Base-by-base conservation (phyloP, 2,113 vertebrate species). In the Hippocampus abdominalis region DNA sequence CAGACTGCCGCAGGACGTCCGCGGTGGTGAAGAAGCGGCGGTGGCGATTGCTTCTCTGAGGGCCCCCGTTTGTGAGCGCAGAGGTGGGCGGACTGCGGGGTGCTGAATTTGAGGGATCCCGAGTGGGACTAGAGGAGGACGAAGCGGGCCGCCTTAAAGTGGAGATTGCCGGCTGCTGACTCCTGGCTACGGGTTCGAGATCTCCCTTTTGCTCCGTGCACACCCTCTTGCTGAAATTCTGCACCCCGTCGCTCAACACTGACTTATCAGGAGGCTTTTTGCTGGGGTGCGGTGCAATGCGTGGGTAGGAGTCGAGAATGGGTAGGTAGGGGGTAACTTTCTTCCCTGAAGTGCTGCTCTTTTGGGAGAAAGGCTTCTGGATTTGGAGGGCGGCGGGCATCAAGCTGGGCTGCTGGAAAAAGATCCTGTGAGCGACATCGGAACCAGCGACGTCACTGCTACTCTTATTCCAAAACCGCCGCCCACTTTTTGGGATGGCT, bases 1-100 rank as follows among this genome's bases (percentile, higher is more conserved):
- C 90, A 0, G 90, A 91, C 20, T 90, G 88, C 51, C 73, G 78
- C 57, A 92, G 88, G 75, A 91, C 84, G 65, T 91, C 81, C 49
- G 88, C 68, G 0, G 91, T 92, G 83, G 92, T 92, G 48, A 83
- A 82, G 78, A 93, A 91, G 25, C 89, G 90, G 29, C 71, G 81
- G 23, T 89, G 84, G 62, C 68, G 85, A n/a, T n/a, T n/a, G 27
- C 77, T 73, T 71, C 62, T 69, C 40, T 66, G 59, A 40, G 32
- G 49, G 23, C 69, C 78, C 53, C 66, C 77, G 25, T 75, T 29
- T 68, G 77, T 16, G 9, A 63, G 16, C 21, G 8, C 8, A n/a
- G 51, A 23, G 23, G 48, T 11, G n/a, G 78, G 70, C 36, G 80
- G 76, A 3, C 68, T n/a, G 27, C 65, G 64, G 59, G 85, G 86